These are phyloP conservation scores for Hemichromis elongatus DNA, from an alignment of 2,113 vertebrate genomes.

Conservation along the genomic window DNA sequence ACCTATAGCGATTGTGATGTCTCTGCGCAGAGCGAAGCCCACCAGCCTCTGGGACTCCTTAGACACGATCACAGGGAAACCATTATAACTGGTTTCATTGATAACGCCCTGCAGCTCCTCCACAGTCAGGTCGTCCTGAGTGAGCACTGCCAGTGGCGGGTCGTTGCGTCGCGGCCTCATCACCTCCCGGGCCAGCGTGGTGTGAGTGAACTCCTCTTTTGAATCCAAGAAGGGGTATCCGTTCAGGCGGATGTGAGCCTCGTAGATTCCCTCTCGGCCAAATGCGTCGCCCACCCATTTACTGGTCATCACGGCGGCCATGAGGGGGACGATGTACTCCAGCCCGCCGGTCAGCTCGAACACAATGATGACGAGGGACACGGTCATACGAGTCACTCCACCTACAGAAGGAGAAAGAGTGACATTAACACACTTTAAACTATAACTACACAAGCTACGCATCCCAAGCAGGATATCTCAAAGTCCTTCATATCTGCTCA, in stretches of 20 bases:
- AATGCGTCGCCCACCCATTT: constrained; percentile 99
- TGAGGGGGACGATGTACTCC: constrained; percentile 97
- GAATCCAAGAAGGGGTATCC: constrained; percentile 98
- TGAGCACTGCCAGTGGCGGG: constrained; percentile 89
- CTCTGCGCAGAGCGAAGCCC: constrained; percentile 95
- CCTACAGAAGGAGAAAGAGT: constrained; percentile 64
- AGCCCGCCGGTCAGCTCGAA: constrained; percentile 96
- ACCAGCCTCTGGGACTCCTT: constrained; percentile 96
- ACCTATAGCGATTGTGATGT: constrained; percentile 98
- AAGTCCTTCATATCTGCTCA: not conserved
- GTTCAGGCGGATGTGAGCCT: constrained; percentile 95
- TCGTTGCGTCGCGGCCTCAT: constrained; percentile 91
- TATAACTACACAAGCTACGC: not conserved
- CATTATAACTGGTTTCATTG: constrained; percentile 94
- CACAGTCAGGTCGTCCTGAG: constrained; percentile 95
- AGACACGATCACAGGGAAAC: constrained; percentile 97
- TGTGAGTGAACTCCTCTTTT: constrained; percentile 98
- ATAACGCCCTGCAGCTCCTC: constrained; percentile 92
- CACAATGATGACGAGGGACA: constrained; percentile 96
- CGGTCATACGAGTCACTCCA: constrained; percentile 97
- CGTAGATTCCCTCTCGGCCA: constrained; percentile 96
- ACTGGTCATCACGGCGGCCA: constrained; percentile 99
- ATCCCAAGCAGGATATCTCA: not conserved
- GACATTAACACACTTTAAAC: not conserved
- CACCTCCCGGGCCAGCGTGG: constrained; percentile 91